Evolutionary conservation across 1,140 invertebrate species (phyloP).

Genomic region (Portunus trituberculatus): DNA sequence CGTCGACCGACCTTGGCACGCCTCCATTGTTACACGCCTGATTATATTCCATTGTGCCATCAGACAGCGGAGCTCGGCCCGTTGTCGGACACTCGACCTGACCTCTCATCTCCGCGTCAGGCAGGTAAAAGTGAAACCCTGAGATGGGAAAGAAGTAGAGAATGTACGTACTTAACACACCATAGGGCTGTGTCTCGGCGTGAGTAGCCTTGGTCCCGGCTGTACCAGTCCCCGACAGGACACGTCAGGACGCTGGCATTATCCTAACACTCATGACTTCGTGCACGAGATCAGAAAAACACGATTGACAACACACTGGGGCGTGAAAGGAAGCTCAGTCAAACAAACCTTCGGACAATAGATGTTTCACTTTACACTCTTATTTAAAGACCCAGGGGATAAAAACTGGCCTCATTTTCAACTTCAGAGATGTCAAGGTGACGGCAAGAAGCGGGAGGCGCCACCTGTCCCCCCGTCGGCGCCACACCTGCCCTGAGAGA

Average conservation of each 20-base stretch:
- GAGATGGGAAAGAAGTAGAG: neutral
- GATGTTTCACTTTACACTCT: neutral
- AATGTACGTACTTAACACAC: neutral
- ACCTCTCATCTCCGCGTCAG: conserved; percentile 14
- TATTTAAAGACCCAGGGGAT: neutral
- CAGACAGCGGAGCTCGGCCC: neutral
- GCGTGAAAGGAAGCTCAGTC: neutral
- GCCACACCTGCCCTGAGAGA: neutral
- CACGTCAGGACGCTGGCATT: too few relatives aligned
- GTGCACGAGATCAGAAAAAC: neutral
- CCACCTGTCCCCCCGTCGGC: neutral
- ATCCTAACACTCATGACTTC: neutral
- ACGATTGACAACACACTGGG: neutral
- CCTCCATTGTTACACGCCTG: conserved; percentile 18
- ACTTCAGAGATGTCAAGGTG: neutral
- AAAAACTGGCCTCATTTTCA: neutral
- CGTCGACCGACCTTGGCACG: neutral
- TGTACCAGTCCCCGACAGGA: too few relatives aligned
- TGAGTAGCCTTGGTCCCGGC: too few relatives aligned
- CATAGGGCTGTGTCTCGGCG: neutral
- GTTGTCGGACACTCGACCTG: neutral
- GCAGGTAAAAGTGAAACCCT: neutral
- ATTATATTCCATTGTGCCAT: conserved; percentile 3
- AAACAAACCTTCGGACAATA: neutral
- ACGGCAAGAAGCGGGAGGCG: neutral